A percentile compares a stretch with the other conserved stretches of the same genome.
Conservation (phyloP, 2,113 vertebrate genomes). For the Microtus montanus region DNA sequence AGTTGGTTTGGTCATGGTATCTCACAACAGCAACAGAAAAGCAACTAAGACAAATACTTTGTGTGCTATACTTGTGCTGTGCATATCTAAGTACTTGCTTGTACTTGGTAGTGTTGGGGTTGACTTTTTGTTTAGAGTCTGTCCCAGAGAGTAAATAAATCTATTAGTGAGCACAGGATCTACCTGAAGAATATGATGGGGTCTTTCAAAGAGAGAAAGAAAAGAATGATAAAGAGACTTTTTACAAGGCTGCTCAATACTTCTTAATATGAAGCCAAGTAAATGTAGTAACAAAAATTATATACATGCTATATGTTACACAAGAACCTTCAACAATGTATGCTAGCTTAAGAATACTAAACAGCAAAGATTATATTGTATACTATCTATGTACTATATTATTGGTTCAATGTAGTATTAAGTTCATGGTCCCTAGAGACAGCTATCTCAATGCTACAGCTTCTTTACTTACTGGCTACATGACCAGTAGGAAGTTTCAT, state of each 20-base stretch:
- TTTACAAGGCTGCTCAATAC: background rate
- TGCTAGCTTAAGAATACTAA: background rate
- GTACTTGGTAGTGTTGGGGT: background rate
- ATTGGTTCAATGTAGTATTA: background rate
- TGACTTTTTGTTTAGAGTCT: background rate
- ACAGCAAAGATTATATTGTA: background rate
- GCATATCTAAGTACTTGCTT: background rate
- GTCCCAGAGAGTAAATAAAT: background rate
- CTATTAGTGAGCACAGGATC: background rate
- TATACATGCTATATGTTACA: background rate
- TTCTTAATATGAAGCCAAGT: constrained; percentile 3
- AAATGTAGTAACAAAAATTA: background rate
- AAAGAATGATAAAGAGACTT: background rate
- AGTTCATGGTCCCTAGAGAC: background rate
- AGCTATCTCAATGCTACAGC: background rate
- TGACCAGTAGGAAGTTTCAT: background rate
- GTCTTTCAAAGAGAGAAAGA: background rate
- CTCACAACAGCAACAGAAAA: background rate
- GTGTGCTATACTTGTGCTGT: background rate
- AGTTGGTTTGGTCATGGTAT: background rate
- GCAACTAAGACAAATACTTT: background rate
- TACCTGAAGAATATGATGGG: background rate
- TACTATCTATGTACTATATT: background rate
- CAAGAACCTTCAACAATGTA: background rate
- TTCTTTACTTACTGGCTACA: background rate